Evolutionary conservation across 2,797 vertebrate species (phyloP), one percentile per base, ranked within the genome.

Genomic region (Crypturellus tataupa): DNA sequence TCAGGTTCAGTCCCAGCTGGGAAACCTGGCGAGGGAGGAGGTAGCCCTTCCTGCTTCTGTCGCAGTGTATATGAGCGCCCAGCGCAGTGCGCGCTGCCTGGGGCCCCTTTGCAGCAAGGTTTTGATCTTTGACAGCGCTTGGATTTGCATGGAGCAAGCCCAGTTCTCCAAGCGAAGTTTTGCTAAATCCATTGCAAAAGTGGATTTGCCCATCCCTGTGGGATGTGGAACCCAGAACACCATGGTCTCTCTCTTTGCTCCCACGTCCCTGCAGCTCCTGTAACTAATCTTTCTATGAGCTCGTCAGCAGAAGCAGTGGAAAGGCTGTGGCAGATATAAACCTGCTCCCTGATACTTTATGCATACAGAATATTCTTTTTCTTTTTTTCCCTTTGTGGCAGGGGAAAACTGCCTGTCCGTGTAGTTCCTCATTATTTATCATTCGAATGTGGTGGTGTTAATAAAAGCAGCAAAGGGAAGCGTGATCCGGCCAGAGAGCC

Each of bases 1-100:
- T 97, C 95, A 96, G 93, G 93, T 97, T 96, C 96, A 89, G 91
- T 94, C 94, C 95, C 96, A 96, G 44, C 77, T 94, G 96, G 96
- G 96, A 97, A 95, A 96, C 88, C 80, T 90, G 92, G 44, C 79
- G 79, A 92, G 88, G 95, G 89, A 93, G 73, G 91, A 65, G 85
- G 80, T 93, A 91, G 90, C 87, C 33, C 16, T 64, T 95, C 87
- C 77, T 82, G 7, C 87, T 86, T 60, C 49, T 84, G 47, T 49
- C 0, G 1, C 44, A 60, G 60, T 56, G 17, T 44, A 72, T 63
- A 51, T 44, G 91, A 83, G 56, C 84, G 63, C 60, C 47, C 69
- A 39, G 81, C 65, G 70, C 18, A 24, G 1, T 2, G 37, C 8
- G 17, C 1, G 9, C 70, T 93, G 62, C 53, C 63, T 49, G n/a